These are phyloP conservation scores for Lagria hirta DNA, from an alignment of 2,888 invertebrate genomes.

Conservation along the genomic window DNA sequence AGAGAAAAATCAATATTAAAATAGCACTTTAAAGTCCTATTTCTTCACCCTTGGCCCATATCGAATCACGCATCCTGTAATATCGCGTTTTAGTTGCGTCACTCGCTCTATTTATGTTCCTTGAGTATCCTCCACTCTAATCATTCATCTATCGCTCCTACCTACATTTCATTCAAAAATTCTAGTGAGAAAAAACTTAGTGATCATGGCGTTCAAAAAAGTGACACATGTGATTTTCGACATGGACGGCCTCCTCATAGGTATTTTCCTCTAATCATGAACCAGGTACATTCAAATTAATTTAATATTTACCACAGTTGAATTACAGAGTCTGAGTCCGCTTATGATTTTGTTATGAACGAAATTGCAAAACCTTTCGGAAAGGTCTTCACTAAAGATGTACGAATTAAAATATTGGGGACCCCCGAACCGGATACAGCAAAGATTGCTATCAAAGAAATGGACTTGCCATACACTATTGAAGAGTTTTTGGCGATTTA, in stretches of 20 bases:
- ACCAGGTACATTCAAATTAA: no score
- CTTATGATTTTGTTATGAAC: conserved; percentile 75
- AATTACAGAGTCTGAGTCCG: conserved; percentile 73
- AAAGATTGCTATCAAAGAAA: conserved; percentile 56
- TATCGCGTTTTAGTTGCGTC: no score
- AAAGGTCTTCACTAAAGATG: conserved; percentile 74
- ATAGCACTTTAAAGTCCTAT: no score
- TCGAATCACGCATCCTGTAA: no score
- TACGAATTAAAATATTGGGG: conserved; percentile 59
- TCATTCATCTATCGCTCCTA: no score
- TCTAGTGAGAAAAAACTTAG: conserved; percentile 3
- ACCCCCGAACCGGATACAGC: conserved; percentile 58
- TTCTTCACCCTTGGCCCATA: no score
- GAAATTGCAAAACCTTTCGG: conserved; percentile 71
- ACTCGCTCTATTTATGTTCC: no score
- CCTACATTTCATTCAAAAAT: no score
- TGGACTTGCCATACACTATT: conserved; percentile 62
- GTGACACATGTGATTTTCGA: conserved; percentile 80
- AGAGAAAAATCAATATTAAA: no score
- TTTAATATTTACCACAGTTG: conserved; percentile 4
- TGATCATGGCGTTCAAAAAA: conserved; percentile 54
- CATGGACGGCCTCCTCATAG: conserved; percentile 66
- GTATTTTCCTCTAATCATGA: no score
- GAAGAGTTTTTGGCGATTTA: conserved; percentile 62
- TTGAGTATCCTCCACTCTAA: no score